Percentiles rank a stretch among this genome's conserved stretches.
phyloP scores from a whole-genome alignment of 2,797 vertebrate species.

The Falco novaeseelandiae region DNA sequence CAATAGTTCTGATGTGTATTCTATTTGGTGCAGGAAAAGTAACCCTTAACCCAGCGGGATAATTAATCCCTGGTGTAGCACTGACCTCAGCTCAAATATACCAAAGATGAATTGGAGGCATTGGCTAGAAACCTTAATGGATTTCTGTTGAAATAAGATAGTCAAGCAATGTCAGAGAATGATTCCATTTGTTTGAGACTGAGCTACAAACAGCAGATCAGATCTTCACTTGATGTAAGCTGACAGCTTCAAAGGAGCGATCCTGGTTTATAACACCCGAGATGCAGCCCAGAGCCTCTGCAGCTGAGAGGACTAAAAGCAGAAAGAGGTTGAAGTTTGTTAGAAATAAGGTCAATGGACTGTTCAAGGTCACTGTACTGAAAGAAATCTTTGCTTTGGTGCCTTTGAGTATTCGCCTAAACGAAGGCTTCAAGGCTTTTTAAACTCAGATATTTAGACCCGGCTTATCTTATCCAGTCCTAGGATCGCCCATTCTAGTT shows the following conservation, averaged over 20 bases:
- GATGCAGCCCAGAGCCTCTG: background rate
- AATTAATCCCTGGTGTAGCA: background rate
- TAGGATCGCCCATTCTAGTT: background rate
- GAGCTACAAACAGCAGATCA: background rate
- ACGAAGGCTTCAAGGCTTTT: background rate
- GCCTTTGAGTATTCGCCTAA: background rate
- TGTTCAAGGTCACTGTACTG: background rate
- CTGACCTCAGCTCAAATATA: background rate
- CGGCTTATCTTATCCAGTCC: background rate
- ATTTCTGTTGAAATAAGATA: background rate
- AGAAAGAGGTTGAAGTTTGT: background rate
- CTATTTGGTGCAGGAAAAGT: background rate
- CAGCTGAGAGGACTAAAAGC: background rate
- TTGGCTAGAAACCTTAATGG: background rate
- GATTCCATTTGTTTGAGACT: background rate
- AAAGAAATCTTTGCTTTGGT: background rate
- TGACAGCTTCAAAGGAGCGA: background rate
- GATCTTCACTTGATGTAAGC: background rate
- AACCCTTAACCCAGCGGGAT: background rate
- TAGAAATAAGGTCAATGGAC: background rate
- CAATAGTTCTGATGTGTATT: background rate
- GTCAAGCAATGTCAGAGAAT: background rate
- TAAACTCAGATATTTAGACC: background rate
- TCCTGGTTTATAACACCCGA: background rate
- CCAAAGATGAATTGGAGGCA: background rate